Percentiles rank a stretch among this genome's conserved stretches.
phyloP scores from a whole-genome alignment of 2,888 invertebrate species.

The Eudemis profundana region DNA sequence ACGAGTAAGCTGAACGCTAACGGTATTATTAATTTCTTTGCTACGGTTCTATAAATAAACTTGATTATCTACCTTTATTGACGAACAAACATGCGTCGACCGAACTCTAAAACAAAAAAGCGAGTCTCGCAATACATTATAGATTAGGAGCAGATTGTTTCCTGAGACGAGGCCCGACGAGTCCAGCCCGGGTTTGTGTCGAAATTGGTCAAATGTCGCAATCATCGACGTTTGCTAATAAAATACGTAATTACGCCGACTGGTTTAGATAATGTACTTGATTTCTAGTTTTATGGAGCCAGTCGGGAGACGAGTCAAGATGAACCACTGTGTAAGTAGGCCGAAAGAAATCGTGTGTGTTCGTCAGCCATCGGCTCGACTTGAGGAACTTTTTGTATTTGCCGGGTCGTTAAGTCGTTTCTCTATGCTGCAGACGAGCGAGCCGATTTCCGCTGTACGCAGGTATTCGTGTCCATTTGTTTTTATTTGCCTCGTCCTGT shows the following conservation, averaged over 20 bases:
- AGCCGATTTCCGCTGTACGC: slow-evolving; percentile 11
- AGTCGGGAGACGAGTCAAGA: slow-evolving; percentile 26
- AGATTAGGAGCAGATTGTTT: slow-evolving; percentile 17
- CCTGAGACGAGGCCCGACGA: slow-evolving; percentile 13
- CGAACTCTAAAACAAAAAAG: slow-evolving; percentile 32
- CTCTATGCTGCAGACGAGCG: background rate
- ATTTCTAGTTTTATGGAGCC: slow-evolving; percentile 42
- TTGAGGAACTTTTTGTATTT: slow-evolving; percentile 23
- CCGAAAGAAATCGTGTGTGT: slow-evolving; percentile 23
- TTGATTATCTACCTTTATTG: slow-evolving; percentile 9
- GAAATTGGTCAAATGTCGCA: slow-evolving; percentile 31
- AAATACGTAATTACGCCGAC: slow-evolving; percentile 38
- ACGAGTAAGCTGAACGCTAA: too few relatives aligned
- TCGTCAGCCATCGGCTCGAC: background rate
- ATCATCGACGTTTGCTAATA: slow-evolving; percentile 40
- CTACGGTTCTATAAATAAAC: too few relatives aligned
- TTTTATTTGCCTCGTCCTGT: slow-evolving; percentile 32
- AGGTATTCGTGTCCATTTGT: slow-evolving; percentile 27
- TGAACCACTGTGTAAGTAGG: slow-evolving; percentile 23
- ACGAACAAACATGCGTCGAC: background rate
- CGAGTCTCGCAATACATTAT: slow-evolving; percentile 28
- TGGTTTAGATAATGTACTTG: slow-evolving; percentile 38
- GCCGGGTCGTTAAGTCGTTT: slow-evolving; percentile 13
- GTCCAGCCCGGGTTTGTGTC: background rate
- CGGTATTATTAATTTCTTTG: too few relatives aligned